phyloP scores from a whole-genome alignment of 2,113 vertebrate genomes.

The cattle (Bos taurus) region DNA sequence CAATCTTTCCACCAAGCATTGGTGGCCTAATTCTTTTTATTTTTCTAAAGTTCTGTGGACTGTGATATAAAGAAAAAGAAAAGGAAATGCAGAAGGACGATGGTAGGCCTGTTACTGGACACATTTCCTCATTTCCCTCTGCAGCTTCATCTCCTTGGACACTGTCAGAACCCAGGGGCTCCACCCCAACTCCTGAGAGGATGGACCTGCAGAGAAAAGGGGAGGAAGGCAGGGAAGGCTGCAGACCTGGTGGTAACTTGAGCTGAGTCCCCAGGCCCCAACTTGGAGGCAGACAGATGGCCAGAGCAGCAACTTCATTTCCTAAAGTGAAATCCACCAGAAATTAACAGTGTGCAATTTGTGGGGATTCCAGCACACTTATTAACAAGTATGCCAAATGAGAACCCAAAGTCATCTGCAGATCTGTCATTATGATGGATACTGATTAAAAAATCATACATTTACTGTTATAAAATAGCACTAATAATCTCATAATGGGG shows the following conservation, averaged over 20 bases:
- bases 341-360: background rate
- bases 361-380: background rate
- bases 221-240: background rate
- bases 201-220: background rate
- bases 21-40: background rate
- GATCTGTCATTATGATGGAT: conserved; percentile 42
- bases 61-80: background rate
- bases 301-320: background rate
- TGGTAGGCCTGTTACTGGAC: background rate
- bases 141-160: background rate
- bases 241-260: background rate
- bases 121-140: background rate
- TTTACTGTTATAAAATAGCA: conserved; percentile 65
- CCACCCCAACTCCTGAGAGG: background rate
- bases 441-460: conserved; percentile 39
- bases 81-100: background rate
- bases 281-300: background rate
- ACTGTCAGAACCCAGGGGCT: background rate
- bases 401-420: background rate
- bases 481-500: conserved; percentile 46
- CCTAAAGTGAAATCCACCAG: background rate
- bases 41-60: background rate
- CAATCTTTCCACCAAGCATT: background rate
- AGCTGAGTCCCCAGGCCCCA: background rate
- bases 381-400: background rate